Evolutionary conservation across 2,113 vertebrate genomes (phyloP), one percentile per base, ranked within the genome.

Genomic region (Lasiurus cinereus): DNA sequence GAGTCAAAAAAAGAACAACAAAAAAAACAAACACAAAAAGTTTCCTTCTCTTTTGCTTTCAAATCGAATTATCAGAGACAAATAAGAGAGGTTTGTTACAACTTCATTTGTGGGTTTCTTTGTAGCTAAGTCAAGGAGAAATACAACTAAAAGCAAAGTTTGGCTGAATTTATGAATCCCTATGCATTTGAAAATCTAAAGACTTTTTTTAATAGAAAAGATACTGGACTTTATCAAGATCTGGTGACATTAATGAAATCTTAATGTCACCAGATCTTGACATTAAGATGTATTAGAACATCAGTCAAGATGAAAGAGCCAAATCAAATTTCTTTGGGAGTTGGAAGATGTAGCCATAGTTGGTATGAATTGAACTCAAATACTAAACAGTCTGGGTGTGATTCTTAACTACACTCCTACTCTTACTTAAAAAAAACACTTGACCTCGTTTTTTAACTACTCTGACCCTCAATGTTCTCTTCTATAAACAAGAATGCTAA

Each of bases 81-180:
- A 88, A 69, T 52, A 91, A 36, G 18, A 91, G 59, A 54, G n/a
- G 10, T 66, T 43, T 91, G 27, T 39, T 88, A n/a, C 36, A 88
- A 72, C 80, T 88, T 90, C 15, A 73, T 78, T 80, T 70, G 11
- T 59, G 66, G 14, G n/a, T 93, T 76, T 70, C 48, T 94, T 88
- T 82, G 21, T 59, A 76, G 69, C 31, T 50, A 80, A 79, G 36
- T 13, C 31, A 80, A 73, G 10, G 67, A 72, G 78, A 94, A 91
- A 54, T 22, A 83, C 15, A 54, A 77, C 2, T 21, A 46, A 94
- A 91, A 54, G 48, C 0, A 33, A 43, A 94, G n/a, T 76, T 64
- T 12, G 77, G 1, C 52, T 56, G 21, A 73, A 76, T 82, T 73
- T 72, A 67, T 56, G 11, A 62, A 77, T 94, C 48, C 91, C 4